Evolutionary conservation across 1,140 invertebrate species (phyloP), one percentile per base, ranked within the genome.

Genomic region (Temnothorax longispinosus): DNA sequence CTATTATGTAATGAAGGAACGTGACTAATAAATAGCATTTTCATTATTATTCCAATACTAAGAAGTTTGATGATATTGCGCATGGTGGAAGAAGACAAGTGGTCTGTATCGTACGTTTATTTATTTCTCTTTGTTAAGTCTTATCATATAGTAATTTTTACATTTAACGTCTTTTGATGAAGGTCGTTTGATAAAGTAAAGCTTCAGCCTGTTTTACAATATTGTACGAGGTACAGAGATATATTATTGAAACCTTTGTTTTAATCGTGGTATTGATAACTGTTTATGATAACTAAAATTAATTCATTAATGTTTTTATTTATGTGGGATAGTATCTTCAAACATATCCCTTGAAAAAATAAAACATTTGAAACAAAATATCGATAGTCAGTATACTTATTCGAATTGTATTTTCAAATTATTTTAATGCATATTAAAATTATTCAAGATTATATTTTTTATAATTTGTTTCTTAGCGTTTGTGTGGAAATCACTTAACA

Each of bases 51-150:
- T 41, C 2, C 21, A 3, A 44, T 38, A 38, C 5, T 41, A 38
- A 11, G 15, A 35, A 44, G 8, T 41, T 41, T 18, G 15, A 85
- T 67, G 32, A 78, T n/a, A 56, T 58, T 35, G 10, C 27, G 18
- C 38, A 56, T 56, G 21, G 13, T 72, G 1, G 32, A 58, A 72
- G 38, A 50, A 60, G 47, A 32, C 47, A 13, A 15, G 6, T 44
- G 15, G 72, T 74, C 11, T 86, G 3, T 60, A 47, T 64, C 60
- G 5, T 50, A 47, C 35, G 32, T 71, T 81, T 62, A 82, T 71
- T 82, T 67, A 80, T 67, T 86, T 85, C 50, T 44, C 50, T 52
- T 72, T 18, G 21, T 80, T 44, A 82, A 54, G n/a, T 27, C 56
- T 86, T 52, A 64, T 38, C 41, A 11, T 60, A 74, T 60, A 74